Evolutionary conservation across 2,888 invertebrate genomes (phyloP).

Genomic region (Eueremaeus valkanovi): DNA sequence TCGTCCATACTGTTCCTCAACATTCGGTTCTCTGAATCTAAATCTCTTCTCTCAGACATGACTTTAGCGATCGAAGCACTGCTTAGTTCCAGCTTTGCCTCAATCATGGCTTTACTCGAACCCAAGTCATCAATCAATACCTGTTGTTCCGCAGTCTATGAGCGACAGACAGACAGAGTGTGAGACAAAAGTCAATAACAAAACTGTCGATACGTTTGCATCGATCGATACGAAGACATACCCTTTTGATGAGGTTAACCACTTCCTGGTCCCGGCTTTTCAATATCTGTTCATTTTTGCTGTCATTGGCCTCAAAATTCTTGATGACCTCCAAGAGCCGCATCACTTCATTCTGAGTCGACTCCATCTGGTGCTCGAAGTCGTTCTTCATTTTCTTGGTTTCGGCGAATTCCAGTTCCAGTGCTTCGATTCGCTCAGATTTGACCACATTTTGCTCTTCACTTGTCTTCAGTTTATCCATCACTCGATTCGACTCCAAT

Average conservation of each 20-base stretch:
- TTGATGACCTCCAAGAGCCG: background rate
- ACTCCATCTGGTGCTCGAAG: background rate
- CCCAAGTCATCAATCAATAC: background rate
- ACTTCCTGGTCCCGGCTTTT: background rate
- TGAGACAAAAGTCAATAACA: background rate
- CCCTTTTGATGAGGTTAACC: background rate
- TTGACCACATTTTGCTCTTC: background rate
- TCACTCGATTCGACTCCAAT: slow-evolving; percentile 2
- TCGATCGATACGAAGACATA: background rate
- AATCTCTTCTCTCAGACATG: background rate
- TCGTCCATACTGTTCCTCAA: slow-evolving; percentile 14
- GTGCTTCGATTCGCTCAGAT: slow-evolving; percentile 6
- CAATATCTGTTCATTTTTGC: background rate
- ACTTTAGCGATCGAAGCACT: slow-evolving; percentile 3
- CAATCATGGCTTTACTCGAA: background rate
- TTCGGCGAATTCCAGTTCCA: slow-evolving; percentile 33
- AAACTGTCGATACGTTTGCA: no score
- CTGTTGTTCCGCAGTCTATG: slow-evolving; percentile 10
- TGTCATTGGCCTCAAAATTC: background rate
- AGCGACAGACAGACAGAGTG: background rate
- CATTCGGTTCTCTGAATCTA: slow-evolving; percentile 8
- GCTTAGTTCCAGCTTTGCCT: background rate
- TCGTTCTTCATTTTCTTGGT: slow-evolving; percentile 1
- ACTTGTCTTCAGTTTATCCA: slow-evolving; percentile 5
- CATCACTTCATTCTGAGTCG: background rate